Percentiles rank a stretch among this genome's conserved stretches.
These are phyloP conservation scores for Apamea epomidion DNA, from an alignment of 2,888 invertebrate genomes.

Conservation along the genomic window DNA sequence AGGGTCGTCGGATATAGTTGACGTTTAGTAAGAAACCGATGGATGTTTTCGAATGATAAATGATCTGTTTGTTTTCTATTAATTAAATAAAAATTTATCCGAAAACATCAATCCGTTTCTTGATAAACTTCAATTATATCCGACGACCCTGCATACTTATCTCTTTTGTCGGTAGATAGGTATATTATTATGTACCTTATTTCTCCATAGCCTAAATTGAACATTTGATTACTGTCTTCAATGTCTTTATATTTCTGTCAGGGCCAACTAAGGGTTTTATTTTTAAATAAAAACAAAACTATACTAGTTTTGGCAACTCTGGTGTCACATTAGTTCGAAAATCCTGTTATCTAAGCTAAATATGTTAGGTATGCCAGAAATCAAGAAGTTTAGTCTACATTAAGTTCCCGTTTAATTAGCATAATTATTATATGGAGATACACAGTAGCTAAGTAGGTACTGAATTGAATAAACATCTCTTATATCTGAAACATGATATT, in stretches of 20 bases:
- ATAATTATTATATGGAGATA: not conserved
- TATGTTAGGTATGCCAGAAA: not conserved
- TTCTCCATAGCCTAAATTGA: not conserved
- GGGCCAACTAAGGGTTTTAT: not conserved
- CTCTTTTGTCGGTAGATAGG: not conserved
- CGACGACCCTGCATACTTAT: too few relatives aligned
- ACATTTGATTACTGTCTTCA: not conserved
- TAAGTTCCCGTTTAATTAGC: not conserved
- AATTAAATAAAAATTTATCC: too few relatives aligned
- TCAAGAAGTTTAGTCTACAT: not conserved
- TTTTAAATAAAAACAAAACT: not conserved
- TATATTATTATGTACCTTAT: not conserved
- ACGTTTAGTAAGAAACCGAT: too few relatives aligned
- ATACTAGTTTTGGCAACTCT: not conserved
- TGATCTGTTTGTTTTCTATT: too few relatives aligned
- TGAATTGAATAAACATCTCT: not conserved
- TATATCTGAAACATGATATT: constrained; percentile 6
- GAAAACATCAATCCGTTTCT: too few relatives aligned
- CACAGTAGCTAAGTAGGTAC: not conserved
- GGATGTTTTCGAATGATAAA: too few relatives aligned
- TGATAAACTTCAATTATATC: too few relatives aligned
- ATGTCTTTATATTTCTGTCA: too few relatives aligned
- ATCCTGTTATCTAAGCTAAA: not conserved
- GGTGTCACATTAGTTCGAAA: not conserved
- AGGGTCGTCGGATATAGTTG: too few relatives aligned